Base-by-base conservation (phyloP, 92 coral and sea anemone genomes). In the Phymanthus crucifer region DNA sequence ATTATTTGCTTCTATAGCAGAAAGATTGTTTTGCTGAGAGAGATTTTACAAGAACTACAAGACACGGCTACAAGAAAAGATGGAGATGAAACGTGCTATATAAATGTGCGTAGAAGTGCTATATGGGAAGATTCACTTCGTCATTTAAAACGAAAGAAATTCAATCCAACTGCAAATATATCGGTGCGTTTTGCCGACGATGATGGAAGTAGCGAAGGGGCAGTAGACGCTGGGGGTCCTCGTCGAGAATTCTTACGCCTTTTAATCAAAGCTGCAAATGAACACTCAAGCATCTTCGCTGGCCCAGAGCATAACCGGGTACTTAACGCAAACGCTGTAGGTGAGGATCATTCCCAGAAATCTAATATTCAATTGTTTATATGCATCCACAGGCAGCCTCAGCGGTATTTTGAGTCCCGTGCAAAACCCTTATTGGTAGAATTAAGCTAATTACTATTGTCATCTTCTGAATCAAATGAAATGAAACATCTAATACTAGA, bases 181-280 rank as follows among this genome's bases (percentile, higher is more conserved):
- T 86, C 86, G 18, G 86, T 86, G 16, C 65, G 78, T 47, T 81
- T 86, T 56, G 79, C 79, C 3, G 86, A 86, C 65, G 86, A 86
- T 68, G 82, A 68, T 81, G 89, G 89, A 12, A 73, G 65, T 54
- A 86, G 86, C 66, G 74, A 86, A 72, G 90, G 86, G 32, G 90
- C 83, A n/a, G 80, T 86, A 27, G 86, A 86, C 78, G 74, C 74
- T 27, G 86, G 89, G 32, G 89, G 92, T 19, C 92, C 86, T 34
- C 65, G 88, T 50, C 78, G 92, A 88, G 40, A 37, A 73, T 86
- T 73, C 66, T 43, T 85, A 18, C 77, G 84, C 11, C 73, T 89
- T 73, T 74, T 82, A 48, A 66, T 86, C 21, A 89, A 86, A 79
- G 90, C 90, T 35, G 88, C 77, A 9, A 89, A 89, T 33, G 88